Evolutionary conservation across 2,113 vertebrate species (phyloP).

Genomic region (Forbesichthys agassizii): DNA sequence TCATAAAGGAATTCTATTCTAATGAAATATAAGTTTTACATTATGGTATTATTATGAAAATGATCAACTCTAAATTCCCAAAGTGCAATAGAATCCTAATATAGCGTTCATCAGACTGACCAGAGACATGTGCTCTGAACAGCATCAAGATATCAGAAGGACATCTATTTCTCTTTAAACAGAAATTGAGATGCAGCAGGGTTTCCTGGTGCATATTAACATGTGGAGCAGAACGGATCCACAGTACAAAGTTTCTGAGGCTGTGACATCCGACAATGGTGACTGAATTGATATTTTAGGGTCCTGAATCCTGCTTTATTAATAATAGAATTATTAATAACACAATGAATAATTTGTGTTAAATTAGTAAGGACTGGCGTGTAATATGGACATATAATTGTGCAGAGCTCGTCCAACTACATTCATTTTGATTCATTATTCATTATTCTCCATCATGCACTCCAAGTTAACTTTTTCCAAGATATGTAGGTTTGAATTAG

Average conservation of each 20-base stretch:
- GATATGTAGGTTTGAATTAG: slow-evolving; percentile 11
- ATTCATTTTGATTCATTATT: slow-evolving; percentile 50
- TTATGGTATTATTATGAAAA: not conserved
- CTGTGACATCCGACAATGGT: slow-evolving; percentile 13
- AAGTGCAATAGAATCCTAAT: not conserved
- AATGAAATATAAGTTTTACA: not conserved
- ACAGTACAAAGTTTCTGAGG: slow-evolving; percentile 15
- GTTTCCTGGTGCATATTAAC: not conserved
- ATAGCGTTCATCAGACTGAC: not conserved
- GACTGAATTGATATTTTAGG: slow-evolving; percentile 27
- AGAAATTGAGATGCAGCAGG: not conserved
- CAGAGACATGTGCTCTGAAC: not conserved
- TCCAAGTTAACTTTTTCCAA: slow-evolving; percentile 1
- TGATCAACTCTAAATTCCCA: not conserved
- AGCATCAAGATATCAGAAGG: not conserved
- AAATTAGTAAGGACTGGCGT: slow-evolving; percentile 40
- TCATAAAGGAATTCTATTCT: not conserved
- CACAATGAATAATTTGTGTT: slow-evolving; percentile 55
- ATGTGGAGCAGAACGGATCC: slow-evolving; percentile 2
- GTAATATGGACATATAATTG: slow-evolving; percentile 47
- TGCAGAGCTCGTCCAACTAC: slow-evolving; percentile 30
- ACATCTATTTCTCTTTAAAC: not conserved
- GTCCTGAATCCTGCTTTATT: slow-evolving; percentile 29
- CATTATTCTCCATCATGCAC: slow-evolving; percentile 15
- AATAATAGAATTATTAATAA: slow-evolving; percentile 50